A percentile compares a stretch with the other conserved stretches of the same genome.
Evolutionary conservation across 2,888 invertebrate genomes (phyloP).

Genomic region (Sturmia bella): DNA sequence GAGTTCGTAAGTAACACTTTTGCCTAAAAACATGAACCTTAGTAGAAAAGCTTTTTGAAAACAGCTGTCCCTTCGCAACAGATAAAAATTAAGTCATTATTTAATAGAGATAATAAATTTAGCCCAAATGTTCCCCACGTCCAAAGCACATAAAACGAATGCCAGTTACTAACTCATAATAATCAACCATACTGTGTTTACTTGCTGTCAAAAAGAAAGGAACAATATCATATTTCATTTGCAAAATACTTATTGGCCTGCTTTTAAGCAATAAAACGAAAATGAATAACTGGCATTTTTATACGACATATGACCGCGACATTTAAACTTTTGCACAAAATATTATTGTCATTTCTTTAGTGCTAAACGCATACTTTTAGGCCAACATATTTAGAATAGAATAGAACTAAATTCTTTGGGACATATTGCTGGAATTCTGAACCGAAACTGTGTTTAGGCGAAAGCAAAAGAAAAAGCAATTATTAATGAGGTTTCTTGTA

Average conservation of each 20-base stretch:
- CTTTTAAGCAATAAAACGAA: conserved; percentile 1
- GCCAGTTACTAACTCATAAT: no score
- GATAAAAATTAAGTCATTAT: no score
- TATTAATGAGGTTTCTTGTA: not conserved
- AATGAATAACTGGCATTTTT: conserved; percentile 59
- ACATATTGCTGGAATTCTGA: no score
- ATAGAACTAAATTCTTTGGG: no score
- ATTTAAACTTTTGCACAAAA: conserved; percentile 42
- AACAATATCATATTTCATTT: conserved; percentile 11
- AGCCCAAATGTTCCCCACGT: no score
- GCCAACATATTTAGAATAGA: not conserved
- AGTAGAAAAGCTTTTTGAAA: no score
- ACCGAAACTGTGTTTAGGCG: not conserved
- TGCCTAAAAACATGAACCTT: no score
- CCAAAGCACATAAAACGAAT: no score
- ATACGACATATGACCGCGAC: conserved; percentile 56
- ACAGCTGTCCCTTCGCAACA: no score
- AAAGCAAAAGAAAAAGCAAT: not conserved
- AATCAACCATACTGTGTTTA: no score
- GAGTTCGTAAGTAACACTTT: no score
- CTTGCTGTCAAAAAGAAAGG: not conserved
- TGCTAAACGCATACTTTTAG: conserved; percentile 32
- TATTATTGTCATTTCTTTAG: not conserved
- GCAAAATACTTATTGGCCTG: not conserved
- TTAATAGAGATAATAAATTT: no score